Evolutionary conservation across 2,797 vertebrate species (phyloP).

Genomic region (Anolis apletophallus): DNA sequence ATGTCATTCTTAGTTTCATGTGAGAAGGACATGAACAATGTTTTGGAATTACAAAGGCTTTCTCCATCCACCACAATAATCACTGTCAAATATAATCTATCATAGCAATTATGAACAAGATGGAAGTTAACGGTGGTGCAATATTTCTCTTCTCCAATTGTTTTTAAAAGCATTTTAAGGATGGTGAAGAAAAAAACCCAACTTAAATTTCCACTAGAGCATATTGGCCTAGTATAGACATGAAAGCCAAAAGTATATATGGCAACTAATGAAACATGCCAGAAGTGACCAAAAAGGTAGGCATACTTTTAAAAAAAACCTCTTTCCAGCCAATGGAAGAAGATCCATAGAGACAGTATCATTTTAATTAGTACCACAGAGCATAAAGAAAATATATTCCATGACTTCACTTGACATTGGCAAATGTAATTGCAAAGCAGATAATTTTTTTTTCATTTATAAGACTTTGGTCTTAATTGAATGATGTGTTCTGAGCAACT

Average conservation of each 20-base stretch:
- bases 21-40: background rate
- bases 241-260: background rate
- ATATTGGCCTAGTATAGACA: background rate
- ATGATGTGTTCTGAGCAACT: too few species aligned
- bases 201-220: background rate
- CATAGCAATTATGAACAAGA: background rate
- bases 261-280: background rate
- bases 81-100: background rate
- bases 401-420: too few species aligned
- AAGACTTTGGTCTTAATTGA: too few species aligned
- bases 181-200: background rate
- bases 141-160: too few species aligned
- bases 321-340: background rate
- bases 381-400: background rate
- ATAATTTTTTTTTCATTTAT: too few species aligned
- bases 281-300: background rate
- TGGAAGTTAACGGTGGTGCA: background rate
- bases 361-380: background rate
- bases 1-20: background rate
- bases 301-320: background rate
- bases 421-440: too few species aligned
- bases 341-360: background rate
- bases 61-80: background rate
- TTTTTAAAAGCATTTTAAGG: background rate
- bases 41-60: background rate